phyloP scores from a whole-genome alignment of 2,797 vertebrate genomes.

The Sylvia borin region DNA sequence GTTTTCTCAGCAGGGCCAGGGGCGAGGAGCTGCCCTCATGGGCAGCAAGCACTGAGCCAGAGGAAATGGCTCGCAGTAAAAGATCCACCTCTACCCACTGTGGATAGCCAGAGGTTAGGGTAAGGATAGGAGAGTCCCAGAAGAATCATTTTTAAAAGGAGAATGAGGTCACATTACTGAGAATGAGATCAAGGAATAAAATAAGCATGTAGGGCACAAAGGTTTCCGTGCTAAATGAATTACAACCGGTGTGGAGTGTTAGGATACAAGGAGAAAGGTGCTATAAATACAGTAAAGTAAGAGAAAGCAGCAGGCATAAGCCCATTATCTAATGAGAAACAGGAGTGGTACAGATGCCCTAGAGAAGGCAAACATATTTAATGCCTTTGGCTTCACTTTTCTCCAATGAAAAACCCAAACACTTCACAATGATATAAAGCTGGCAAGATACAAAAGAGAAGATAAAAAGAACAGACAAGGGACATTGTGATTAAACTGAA shows the following conservation, averaged over 20 bases:
- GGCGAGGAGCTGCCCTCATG: rapidly evolving
- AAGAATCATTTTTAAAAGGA: conserved; percentile 21
- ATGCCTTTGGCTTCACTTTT: neutral
- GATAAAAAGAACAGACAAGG: neutral
- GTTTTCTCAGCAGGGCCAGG: neutral
- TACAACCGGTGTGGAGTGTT: conserved; percentile 50
- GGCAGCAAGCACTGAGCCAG: neutral
- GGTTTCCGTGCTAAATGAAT: conserved; percentile 64
- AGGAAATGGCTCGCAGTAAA: rapidly evolving
- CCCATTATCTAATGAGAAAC: conserved; percentile 66
- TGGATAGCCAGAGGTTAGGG: neutral
- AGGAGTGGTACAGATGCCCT: conserved; percentile 36
- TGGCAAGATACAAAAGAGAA: neutral
- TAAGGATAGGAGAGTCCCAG: conserved; percentile 33
- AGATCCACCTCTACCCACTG: neutral
- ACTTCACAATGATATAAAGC: neutral
- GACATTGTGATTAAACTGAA: neutral
- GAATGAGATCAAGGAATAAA: conserved; percentile 69
- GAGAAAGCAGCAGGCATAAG: conserved; percentile 28
- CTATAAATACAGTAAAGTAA: conserved; percentile 68
- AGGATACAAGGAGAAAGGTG: conserved; percentile 65
- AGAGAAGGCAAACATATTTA: conserved; percentile 19
- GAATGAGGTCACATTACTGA: conserved; percentile 68
- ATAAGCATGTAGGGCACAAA: conserved; percentile 66
- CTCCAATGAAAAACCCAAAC: neutral